A percentile compares a stretch with the other conserved stretches of the same genome.
phyloP scores from a whole-genome alignment of 2,113 vertebrate species.

The Protobothrops flavoviridis region DNA sequence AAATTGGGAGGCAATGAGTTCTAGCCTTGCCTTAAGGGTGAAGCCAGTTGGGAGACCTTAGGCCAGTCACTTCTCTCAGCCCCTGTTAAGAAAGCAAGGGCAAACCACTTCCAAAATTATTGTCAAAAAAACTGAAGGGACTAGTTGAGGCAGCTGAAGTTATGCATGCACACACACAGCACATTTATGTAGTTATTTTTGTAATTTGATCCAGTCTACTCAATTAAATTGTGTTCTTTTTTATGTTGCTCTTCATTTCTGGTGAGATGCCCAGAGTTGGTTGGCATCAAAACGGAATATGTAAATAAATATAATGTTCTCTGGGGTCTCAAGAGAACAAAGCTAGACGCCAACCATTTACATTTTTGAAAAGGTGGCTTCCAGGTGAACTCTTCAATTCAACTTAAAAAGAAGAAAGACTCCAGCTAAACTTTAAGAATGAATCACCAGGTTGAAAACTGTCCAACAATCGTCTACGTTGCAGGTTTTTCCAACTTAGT shows the following conservation, averaged over 20 bases:
- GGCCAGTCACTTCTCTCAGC: background rate
- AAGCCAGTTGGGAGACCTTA: background rate
- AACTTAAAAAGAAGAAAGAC: background rate
- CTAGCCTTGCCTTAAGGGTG: background rate
- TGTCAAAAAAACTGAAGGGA: background rate
- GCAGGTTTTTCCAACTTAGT: background rate
- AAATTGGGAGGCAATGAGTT: background rate
- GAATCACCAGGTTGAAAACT: background rate
- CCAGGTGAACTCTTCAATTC: background rate
- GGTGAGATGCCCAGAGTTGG: background rate
- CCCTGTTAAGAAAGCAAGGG: background rate
- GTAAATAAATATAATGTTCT: background rate
- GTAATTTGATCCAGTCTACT: background rate
- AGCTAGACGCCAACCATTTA: background rate
- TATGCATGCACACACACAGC: background rate
- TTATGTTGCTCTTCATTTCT: background rate
- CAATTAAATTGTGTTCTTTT: background rate
- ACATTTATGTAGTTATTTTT: background rate
- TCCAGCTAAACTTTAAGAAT: background rate
- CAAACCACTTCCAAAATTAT: background rate
- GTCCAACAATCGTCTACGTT: background rate
- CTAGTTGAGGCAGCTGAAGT: background rate
- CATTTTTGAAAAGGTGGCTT: background rate
- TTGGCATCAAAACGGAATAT: background rate
- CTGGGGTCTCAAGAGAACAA: background rate